Conservation (phyloP, 2,113 vertebrate species). For the Prinia subflava region DNA sequence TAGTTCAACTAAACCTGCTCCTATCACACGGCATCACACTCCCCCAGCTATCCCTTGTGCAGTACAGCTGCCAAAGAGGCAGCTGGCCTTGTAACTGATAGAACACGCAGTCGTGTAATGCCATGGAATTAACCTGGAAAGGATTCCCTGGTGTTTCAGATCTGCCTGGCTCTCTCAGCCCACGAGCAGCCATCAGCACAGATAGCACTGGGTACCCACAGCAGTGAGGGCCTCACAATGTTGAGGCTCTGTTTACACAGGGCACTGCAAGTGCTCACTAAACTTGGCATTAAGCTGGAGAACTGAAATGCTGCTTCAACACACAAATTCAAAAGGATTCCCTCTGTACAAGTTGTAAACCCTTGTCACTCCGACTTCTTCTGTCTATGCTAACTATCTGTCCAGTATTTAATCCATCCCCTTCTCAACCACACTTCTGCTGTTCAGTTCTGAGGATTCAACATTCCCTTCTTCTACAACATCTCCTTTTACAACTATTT, state of each 20-base stretch:
- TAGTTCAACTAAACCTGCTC: neutral
- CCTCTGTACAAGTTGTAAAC: neutral
- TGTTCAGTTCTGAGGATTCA: neutral
- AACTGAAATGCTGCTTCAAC: neutral
- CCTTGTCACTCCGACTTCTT: neutral
- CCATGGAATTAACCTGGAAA: neutral
- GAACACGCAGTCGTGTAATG: rapidly evolving
- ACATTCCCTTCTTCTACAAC: neutral
- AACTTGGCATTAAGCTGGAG: neutral
- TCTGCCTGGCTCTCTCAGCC: neutral
- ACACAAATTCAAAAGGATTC: neutral
- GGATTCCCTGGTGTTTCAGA: neutral
- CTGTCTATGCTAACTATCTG: neutral
- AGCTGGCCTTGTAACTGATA: neutral
- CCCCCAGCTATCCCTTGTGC: neutral
- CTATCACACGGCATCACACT: neutral
- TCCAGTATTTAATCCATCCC: neutral
- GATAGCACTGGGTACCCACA: rapidly evolving
- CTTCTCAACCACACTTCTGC: neutral
- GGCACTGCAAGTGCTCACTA: neutral
- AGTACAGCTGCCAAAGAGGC: neutral
- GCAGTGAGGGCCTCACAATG: rapidly evolving
- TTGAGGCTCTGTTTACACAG: neutral
- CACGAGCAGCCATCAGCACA: rapidly evolving
- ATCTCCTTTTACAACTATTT: neutral